These are phyloP conservation scores for Gavialis gangeticus DNA, from an alignment of 2,113 vertebrate genomes.

Conservation along the genomic window DNA sequence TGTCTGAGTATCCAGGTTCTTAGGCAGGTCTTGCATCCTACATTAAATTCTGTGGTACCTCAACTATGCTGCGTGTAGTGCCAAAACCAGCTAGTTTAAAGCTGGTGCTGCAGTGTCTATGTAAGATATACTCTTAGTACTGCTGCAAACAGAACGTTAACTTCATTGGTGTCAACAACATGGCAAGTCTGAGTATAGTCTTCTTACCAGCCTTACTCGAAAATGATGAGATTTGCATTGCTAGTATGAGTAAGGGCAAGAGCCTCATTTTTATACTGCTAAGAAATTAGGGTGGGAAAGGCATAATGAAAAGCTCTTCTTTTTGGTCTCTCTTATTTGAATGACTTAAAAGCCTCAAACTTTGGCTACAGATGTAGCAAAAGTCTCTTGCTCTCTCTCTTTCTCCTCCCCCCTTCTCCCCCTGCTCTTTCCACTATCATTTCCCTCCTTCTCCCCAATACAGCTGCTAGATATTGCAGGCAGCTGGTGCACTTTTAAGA, in stretches of 20 bases:
- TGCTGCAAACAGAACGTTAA: neutral
- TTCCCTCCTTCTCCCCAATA: neutral
- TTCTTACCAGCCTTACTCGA: neutral
- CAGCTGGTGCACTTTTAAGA: neutral
- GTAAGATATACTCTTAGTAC: neutral
- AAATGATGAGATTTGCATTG: neutral
- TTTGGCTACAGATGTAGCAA: neutral
- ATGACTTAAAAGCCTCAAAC: neutral
- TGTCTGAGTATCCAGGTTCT: too few relatives aligned
- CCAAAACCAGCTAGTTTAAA: too few relatives aligned
- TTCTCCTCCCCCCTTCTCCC: neutral
- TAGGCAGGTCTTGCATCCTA: too few relatives aligned
- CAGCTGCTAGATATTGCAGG: neutral
- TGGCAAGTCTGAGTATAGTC: neutral
- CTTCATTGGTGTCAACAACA: neutral
- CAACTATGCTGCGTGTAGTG: too few relatives aligned
- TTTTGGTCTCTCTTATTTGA: neutral
- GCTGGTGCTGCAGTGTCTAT: too few relatives aligned
- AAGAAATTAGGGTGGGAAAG: neutral
- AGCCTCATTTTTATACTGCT: neutral
- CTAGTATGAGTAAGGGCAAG: neutral
- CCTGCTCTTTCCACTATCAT: neutral
- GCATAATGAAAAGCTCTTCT: neutral
- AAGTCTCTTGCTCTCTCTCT: neutral
- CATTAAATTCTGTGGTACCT: too few relatives aligned